These are phyloP conservation scores for Cantharis lateralis DNA, from an alignment of 2,888 invertebrate species.

Conservation along the genomic window DNA sequence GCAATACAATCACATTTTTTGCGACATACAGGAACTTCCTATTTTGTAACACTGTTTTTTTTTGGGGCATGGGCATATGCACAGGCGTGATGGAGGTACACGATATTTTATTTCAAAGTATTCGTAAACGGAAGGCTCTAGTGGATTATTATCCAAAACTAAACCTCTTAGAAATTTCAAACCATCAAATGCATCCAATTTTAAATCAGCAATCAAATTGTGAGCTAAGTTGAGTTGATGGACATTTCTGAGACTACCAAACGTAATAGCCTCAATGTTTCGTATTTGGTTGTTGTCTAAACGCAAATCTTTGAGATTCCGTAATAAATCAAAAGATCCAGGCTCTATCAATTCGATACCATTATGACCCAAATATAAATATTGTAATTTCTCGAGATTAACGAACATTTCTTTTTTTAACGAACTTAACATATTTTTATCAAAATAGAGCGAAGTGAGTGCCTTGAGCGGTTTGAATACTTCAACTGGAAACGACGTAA, in stretches of 20 bases:
- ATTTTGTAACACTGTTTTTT: too few species aligned
- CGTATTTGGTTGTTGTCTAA: background rate
- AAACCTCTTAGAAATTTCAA: background rate
- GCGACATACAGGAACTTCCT: too few species aligned
- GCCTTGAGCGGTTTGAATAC: background rate
- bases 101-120: conserved; percentile 5
- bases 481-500: background rate
- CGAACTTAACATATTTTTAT: background rate
- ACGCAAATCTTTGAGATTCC: background rate
- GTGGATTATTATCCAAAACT: conserved; percentile 10
- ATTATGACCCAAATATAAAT: conserved; percentile 7
- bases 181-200: background rate
- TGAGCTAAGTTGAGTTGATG: background rate
- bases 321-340: background rate
- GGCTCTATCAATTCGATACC: conserved; percentile 5
- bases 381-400: background rate
- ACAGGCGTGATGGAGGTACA: background rate
- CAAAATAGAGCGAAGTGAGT: background rate
- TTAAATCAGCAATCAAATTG: background rate
- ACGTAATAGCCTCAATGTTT: background rate
- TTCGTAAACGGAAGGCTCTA: background rate
- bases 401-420: background rate
- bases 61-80: background rate
- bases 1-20: too few species aligned
- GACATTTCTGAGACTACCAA: background rate